Evolutionary conservation across 2,113 vertebrate species (phyloP).

Genomic region (Heptranchias perlo): DNA sequence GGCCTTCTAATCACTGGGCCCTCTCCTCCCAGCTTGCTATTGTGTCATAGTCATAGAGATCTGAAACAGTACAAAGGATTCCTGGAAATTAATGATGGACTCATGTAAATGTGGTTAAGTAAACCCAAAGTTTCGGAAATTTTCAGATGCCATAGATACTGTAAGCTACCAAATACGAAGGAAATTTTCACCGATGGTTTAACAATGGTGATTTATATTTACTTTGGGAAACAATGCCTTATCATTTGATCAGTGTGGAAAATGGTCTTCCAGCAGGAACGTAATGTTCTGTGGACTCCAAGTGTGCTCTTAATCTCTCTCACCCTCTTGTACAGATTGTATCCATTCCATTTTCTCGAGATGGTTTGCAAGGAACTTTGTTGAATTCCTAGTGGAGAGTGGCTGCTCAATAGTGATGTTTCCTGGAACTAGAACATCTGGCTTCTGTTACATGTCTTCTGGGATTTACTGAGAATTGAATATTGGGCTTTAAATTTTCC

Average conservation of each 20-base stretch:
- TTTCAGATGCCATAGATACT: neutral
- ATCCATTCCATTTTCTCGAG: neutral
- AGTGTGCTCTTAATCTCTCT: neutral
- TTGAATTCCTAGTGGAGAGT: slow-evolving; percentile 38
- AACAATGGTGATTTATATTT: neutral
- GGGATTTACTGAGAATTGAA: slow-evolving; percentile 42
- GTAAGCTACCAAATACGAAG: neutral
- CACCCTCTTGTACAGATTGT: neutral
- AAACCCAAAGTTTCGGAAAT: neutral
- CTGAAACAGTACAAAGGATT: neutral
- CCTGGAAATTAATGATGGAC: neutral
- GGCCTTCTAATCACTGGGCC: neutral
- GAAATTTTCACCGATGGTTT: neutral
- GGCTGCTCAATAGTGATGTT: slow-evolving; percentile 44
- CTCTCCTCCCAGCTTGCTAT: neutral
- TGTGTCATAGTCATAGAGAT: neutral
- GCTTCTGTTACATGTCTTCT: slow-evolving; percentile 31
- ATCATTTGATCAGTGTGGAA: neutral
- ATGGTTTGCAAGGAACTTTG: slow-evolving; percentile 6
- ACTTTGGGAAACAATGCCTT: neutral
- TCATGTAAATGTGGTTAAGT: neutral
- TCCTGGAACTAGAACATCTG: slow-evolving; percentile 44
- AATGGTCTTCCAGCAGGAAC: neutral
- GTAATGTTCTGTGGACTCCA: neutral
- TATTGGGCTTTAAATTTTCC: neutral